A percentile compares a stretch with the other conserved stretches of the same genome.
Evolutionary conservation across 1,140 invertebrate species (phyloP).

Genomic region (Frieseomelitta varia): DNA sequence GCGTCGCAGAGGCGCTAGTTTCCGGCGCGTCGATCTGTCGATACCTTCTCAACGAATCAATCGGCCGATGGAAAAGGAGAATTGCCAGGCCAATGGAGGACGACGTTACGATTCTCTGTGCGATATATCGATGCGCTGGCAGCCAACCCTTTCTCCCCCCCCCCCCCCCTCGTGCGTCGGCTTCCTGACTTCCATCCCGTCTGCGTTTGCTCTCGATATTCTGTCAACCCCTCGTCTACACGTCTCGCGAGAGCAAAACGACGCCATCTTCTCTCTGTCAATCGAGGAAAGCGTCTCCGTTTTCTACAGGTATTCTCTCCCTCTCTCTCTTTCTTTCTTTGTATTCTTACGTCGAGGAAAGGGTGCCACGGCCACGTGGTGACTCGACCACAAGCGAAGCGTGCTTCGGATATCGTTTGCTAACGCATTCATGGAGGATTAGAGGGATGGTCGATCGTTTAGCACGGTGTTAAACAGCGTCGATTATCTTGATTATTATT

Average conservation of each 20-base stretch:
- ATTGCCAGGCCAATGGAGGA: neutral
- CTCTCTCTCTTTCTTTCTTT: neutral
- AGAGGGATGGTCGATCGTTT: constrained; percentile 8
- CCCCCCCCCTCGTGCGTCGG: neutral
- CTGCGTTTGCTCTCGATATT: constrained; percentile 33
- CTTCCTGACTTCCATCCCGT: constrained; percentile 45
- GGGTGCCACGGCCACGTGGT: constrained; percentile 18
- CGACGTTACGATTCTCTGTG: neutral
- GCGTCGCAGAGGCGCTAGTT: constrained; percentile 51
- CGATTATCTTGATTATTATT: constrained; percentile 26
- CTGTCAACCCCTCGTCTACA: neutral
- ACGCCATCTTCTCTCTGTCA: constrained; percentile 35
- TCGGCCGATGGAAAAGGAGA: constrained; percentile 28
- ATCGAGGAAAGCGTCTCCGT: constrained; percentile 28
- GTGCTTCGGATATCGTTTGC: neutral
- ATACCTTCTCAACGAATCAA: constrained; percentile 66
- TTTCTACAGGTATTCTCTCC: constrained; percentile 22
- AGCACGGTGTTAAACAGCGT: neutral
- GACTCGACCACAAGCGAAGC: neutral
- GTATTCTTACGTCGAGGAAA: neutral
- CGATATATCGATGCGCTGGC: constrained; percentile 51
- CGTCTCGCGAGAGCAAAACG: constrained; percentile 23
- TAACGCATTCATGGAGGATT: constrained; percentile 3
- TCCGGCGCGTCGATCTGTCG: constrained; percentile 66
- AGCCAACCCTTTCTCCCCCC: constrained; percentile 25